Conservation (phyloP, 37 sponge, comb jelly and placozoan species). For the Halichondria panicea region DNA sequence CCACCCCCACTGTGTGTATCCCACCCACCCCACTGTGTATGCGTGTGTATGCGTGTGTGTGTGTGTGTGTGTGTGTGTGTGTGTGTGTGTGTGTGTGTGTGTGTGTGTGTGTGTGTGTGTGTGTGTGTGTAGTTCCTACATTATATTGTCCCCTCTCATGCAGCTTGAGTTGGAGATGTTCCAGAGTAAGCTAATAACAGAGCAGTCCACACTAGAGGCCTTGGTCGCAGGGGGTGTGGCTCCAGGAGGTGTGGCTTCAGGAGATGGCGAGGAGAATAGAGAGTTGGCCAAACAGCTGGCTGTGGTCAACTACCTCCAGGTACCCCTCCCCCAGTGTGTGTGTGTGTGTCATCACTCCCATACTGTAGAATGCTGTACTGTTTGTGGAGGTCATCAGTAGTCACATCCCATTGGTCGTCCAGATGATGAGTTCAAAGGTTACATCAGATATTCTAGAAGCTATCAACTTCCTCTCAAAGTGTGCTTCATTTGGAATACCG, state of each 20-base stretch:
- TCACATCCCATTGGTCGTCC: conserved; percentile 65
- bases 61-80: not conserved
- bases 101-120: not conserved
- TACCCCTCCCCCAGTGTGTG: conserved; percentile 4
- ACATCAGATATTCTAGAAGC: conserved; percentile 83
- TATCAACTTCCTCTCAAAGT: conserved; percentile 75
- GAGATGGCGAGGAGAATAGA: not conserved
- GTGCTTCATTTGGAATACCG: conserved; percentile 56
- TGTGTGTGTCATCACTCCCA: not conserved
- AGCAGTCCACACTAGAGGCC: not conserved
- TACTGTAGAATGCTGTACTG: conserved; percentile 58
- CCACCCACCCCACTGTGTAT: not conserved
- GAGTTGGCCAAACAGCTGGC: conserved; percentile 48
- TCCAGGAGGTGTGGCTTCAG: not conserved
- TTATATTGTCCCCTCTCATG: not conserved
- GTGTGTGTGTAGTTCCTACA: not conserved
- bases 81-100: no score
- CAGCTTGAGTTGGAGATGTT: not conserved
- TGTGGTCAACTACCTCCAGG: conserved; percentile 54
- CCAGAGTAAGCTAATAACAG: not conserved
- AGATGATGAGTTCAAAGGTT: conserved; percentile 85
- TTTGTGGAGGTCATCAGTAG: conserved; percentile 57
- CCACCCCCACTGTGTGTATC: no score
- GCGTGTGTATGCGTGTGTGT: not conserved
- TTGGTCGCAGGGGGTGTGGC: not conserved